Percentiles rank a stretch among this genome's conserved stretches.
These are phyloP conservation scores for Microtus montanus DNA, from an alignment of 2,113 vertebrate genomes.

Conservation along the genomic window DNA sequence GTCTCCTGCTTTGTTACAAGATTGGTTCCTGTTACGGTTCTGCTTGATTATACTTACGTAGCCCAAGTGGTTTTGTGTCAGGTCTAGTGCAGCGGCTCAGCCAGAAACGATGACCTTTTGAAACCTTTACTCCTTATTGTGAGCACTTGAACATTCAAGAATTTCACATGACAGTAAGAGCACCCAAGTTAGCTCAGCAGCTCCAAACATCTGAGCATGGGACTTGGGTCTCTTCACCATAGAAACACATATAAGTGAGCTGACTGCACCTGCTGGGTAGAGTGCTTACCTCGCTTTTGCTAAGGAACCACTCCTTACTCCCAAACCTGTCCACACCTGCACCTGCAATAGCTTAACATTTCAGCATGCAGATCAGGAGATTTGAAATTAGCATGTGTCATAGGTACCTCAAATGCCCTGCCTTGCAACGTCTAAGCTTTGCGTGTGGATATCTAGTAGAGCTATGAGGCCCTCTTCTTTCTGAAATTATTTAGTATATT, in stretches of 20 bases:
- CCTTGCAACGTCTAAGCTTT: neutral
- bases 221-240: neutral
- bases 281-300: neutral
- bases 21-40: neutral
- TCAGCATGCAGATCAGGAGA: slow-evolving; percentile 10
- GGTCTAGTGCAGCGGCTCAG: neutral
- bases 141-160: neutral
- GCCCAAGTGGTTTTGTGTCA: neutral
- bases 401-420: neutral
- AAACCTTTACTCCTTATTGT: neutral
- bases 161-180: neutral
- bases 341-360: slow-evolving; percentile 34
- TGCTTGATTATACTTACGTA: neutral
- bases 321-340: neutral
- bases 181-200: slow-evolving; percentile 7
- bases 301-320: neutral
- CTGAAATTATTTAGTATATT: neutral
- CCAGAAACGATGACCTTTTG: neutral
- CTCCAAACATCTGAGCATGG: slow-evolving; percentile 4
- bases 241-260: neutral
- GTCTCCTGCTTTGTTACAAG: neutral
- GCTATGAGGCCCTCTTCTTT: neutral
- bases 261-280: neutral
- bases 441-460: neutral
- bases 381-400: slow-evolving; percentile 42